Evolutionary conservation across 2,797 vertebrate genomes (phyloP), one percentile per base, ranked within the genome.

Genomic region (Mallotus villosus): DNA sequence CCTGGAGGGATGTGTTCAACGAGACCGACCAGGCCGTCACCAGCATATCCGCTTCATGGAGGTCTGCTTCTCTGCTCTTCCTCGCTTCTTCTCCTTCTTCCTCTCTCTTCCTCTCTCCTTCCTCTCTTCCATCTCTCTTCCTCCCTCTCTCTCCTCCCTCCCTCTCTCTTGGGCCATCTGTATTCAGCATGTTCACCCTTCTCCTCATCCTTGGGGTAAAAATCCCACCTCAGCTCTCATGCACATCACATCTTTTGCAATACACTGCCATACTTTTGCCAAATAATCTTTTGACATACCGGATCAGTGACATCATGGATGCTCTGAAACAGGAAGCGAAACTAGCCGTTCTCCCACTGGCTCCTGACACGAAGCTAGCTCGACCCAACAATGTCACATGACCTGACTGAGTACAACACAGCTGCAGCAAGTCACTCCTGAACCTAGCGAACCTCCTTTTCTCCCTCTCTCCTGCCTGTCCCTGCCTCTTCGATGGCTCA

Each of bases 41-140:
- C 76, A 97, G 93, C 74, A 95, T 99, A 77, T 96, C 97, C 96
- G 91, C 49, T 98, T 98, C 86, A 99, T 99, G 97, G 97, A 99
- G 95, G 98, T 99, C 69, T 85, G 94, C 53, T 14, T 8, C 8
- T 29, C 37, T 57, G n/a, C 25, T 72, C 61, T 59, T 67, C 51
- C 57, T 22, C 58, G n/a, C n/a, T n/a, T 11, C 19, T 68, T 51
- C 34, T 32, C 19, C 46, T 37, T 66, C 27, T 32, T 11, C 22
- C 25, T 34, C 21, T 66, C 14, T 32, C 41, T 21, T n/a, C 37
- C 58, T 37, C 24, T 63, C 16, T 34, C 25, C 51, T 76, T 94
- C 94, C 80, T 95, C 94, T 92, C 92, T 0, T 95, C 94, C 4
- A 94, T 95, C 91, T 94, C 94, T 0, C 92, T 96, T 14, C 95